A percentile compares a stretch with the other conserved stretches of the same genome.
Evolutionary conservation across 2,797 vertebrate species (phyloP).

Genomic region (Jordanella pulchra): DNA sequence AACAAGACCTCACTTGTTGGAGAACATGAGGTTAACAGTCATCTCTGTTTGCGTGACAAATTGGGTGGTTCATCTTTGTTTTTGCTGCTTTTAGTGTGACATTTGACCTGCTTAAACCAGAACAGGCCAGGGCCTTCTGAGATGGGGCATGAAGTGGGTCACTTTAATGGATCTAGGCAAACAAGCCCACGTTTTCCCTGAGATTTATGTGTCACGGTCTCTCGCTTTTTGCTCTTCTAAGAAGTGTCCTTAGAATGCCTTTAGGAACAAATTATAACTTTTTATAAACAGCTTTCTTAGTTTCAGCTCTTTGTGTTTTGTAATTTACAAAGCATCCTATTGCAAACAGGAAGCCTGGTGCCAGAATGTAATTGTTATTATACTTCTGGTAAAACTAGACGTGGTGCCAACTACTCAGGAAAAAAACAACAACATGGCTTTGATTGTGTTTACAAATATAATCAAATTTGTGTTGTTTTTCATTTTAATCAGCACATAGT

Average conservation of each 20-base stretch:
- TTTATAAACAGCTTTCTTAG: conserved; percentile 33
- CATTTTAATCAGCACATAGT: conserved; percentile 35
- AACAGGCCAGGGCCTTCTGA: conserved; percentile 18
- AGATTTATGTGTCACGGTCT: conserved; percentile 27
- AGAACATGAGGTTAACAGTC: conserved; percentile 33
- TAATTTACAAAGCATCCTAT: conserved; percentile 49
- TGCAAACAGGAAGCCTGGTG: conserved; percentile 48
- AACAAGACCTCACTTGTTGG: conserved; percentile 46
- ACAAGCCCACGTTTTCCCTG: conserved; percentile 17
- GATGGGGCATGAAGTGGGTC: conserved; percentile 12
- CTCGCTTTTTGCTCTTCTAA: conserved; percentile 25
- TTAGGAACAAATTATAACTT: conserved; percentile 6
- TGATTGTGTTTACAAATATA: conserved; percentile 35
- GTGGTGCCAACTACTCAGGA: conserved; percentile 44
- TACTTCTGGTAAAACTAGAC: conserved; percentile 31
- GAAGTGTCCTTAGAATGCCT: conserved; percentile 16
- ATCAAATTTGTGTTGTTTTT: conserved; percentile 15
- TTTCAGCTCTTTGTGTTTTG: conserved; percentile 27
- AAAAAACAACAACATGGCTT: conserved; percentile 22
- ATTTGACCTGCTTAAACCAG: conserved; percentile 43
- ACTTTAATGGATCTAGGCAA: conserved; percentile 46
- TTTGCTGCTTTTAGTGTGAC: conserved; percentile 27
- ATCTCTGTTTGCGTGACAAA: conserved; percentile 19
- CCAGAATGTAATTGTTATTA: conserved; percentile 59
- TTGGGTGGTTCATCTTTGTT: conserved; percentile 43